A percentile compares a stretch with the other conserved stretches of the same genome.
These are phyloP conservation scores for Camponotus fellah DNA, from an alignment of 2,888 invertebrate genomes.

Conservation along the genomic window DNA sequence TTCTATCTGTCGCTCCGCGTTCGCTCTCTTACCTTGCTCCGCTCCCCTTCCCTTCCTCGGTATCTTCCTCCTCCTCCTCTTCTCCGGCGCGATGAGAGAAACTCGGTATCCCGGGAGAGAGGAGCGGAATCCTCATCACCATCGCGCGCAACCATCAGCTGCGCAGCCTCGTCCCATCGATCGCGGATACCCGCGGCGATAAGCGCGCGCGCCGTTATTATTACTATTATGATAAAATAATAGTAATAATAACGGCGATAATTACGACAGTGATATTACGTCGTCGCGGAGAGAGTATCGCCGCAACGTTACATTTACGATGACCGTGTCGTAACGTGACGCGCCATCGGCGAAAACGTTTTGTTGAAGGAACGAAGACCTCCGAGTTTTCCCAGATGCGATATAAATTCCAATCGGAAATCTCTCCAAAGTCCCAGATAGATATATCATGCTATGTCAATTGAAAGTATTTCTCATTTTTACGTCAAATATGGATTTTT, in stretches of 20 bases:
- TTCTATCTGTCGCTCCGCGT: slow-evolving; percentile 23
- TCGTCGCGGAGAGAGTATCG: slow-evolving; percentile 8
- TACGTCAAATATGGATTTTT: background rate
- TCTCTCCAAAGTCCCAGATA: background rate
- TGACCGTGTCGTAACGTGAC: slow-evolving; percentile 7
- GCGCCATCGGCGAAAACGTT: background rate
- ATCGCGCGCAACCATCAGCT: slow-evolving; percentile 62
- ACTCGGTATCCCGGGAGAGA: slow-evolving; percentile 32
- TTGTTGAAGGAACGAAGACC: background rate
- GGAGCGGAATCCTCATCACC: slow-evolving; percentile 67
- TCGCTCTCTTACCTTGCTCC: slow-evolving; percentile 49
- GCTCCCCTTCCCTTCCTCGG: background rate
- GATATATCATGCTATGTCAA: background rate
- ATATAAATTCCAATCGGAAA: background rate
- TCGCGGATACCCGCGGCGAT: slow-evolving; percentile 69
- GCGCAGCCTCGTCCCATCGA: slow-evolving; percentile 61
- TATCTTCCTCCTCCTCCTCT: slow-evolving; percentile 32
- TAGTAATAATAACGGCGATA: slow-evolving; percentile 76
- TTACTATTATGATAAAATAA: slow-evolving; percentile 75
- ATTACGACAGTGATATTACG: slow-evolving; percentile 66
- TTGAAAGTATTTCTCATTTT: background rate
- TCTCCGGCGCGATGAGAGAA: background rate
- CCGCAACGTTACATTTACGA: background rate
- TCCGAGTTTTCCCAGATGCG: background rate
- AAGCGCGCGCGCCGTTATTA: slow-evolving; percentile 57